Percentiles rank a stretch among this genome's conserved stretches.
phyloP scores from a whole-genome alignment of 2,113 vertebrate genomes.

The Glaucidium brasilianum region DNA sequence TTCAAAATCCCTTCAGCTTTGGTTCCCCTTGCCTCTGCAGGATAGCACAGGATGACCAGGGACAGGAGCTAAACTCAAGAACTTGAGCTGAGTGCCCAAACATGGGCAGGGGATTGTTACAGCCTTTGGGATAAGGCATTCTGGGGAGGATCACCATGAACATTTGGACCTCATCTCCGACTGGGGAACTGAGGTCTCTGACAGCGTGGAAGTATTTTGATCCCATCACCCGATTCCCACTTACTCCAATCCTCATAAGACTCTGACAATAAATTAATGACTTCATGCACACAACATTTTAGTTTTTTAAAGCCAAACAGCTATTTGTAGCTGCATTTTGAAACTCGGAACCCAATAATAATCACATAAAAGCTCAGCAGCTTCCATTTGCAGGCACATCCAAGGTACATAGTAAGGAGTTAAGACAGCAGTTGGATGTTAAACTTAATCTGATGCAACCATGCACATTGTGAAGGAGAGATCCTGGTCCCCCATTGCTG shows the following conservation, averaged over 20 bases:
- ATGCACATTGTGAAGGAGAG: neutral
- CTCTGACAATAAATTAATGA: neutral
- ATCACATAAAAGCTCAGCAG: neutral
- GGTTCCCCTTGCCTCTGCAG: neutral
- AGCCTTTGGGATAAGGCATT: neutral
- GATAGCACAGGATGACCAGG: neutral
- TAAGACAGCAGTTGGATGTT: neutral
- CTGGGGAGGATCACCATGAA: neutral
- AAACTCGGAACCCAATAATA: neutral
- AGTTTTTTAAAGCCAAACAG: neutral
- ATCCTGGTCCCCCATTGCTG: neutral
- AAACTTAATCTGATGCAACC: neutral
- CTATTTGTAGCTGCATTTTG: neutral
- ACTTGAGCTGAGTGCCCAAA: neutral
- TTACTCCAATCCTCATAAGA: neutral
- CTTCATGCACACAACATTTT: neutral
- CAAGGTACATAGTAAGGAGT: neutral
- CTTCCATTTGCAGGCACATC: neutral
- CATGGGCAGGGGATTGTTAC: neutral
- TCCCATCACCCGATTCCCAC: neutral
- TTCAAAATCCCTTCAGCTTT: neutral
- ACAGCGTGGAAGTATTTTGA: neutral
- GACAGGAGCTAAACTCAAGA: neutral
- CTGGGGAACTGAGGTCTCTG: neutral
- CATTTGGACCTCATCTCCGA: neutral